Evolutionary conservation across 2,113 vertebrate genomes (phyloP).

Genomic region (Desmodus rotundus): DNA sequence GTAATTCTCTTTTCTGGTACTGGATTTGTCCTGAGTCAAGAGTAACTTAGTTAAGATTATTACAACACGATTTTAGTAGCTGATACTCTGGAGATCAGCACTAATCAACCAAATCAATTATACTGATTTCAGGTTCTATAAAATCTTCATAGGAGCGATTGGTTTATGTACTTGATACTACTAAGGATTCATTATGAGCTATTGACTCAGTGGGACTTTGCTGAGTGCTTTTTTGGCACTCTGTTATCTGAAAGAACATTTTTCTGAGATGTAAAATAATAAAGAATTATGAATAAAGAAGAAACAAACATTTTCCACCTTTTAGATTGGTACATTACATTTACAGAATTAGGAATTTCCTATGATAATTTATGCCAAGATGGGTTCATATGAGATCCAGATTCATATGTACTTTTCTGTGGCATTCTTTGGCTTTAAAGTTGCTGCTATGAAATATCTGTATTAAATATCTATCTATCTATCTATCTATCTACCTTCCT

Average conservation of each 20-base stretch:
- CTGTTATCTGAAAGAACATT: neutral
- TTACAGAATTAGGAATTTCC: neutral
- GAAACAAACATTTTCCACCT: neutral
- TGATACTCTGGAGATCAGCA: neutral
- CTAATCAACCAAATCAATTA: neutral
- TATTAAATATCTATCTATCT: neutral
- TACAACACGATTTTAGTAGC: neutral
- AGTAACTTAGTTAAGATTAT: constrained; percentile 29
- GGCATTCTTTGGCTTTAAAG: neutral
- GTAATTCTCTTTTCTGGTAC: neutral
- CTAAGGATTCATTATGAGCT: neutral
- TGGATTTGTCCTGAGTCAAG: neutral
- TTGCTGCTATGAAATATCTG: neutral
- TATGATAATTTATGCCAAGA: neutral
- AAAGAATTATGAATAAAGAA: neutral
- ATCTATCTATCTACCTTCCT: neutral
- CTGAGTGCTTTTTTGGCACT: neutral
- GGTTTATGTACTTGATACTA: constrained; percentile 6
- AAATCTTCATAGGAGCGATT: neutral
- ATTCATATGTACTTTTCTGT: neutral
- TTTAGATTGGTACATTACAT: neutral
- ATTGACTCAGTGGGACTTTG: neutral
- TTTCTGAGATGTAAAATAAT: constrained; percentile 19
- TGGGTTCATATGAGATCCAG: neutral
- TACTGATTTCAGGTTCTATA: neutral